Percentiles rank a stretch among this genome's conserved stretches.
These are phyloP conservation scores for Lasioglossum baleicum DNA, from an alignment of 1,140 invertebrate species.

Conservation along the genomic window DNA sequence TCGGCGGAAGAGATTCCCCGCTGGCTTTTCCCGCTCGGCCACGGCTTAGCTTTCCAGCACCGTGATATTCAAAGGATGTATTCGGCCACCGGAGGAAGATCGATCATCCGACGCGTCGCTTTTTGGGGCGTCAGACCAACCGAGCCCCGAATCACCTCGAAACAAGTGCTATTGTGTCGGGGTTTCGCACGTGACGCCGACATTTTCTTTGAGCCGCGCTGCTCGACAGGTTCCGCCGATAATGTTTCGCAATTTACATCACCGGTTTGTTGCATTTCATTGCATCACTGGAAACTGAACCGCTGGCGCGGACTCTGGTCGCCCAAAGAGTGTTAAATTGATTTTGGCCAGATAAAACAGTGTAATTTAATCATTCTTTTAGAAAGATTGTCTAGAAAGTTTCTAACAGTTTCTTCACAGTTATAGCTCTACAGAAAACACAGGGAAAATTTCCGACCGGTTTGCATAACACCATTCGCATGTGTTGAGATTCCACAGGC, in stretches of 20 bases:
- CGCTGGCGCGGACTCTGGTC: no score
- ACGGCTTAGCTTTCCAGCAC: conserved; percentile 2
- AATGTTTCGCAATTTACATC: neutral
- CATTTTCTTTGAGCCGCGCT: neutral
- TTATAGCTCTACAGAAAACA: neutral
- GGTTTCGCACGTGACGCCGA: neutral
- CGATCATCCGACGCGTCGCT: conserved; percentile 17
- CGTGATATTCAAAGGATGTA: conserved; percentile 7
- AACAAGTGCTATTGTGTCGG: conserved; percentile 6
- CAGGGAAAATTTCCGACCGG: neutral
- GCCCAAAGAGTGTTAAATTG: no score
- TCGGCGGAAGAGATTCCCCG: conserved; percentile 53
- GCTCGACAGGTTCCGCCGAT: no score
- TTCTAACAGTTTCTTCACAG: neutral
- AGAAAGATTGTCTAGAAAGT: no score
- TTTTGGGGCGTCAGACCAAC: conserved; percentile 6
- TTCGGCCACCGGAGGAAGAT: conserved; percentile 10
- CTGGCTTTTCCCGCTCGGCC: conserved; percentile 60
- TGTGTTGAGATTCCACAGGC: neutral
- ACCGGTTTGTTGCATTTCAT: no score
- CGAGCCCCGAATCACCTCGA: neutral
- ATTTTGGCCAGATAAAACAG: no score
- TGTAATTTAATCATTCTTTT: no score
- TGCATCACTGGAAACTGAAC: no score
- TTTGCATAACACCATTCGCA: conserved; percentile 28